phyloP scores from a whole-genome alignment of 2,797 vertebrate species.

The Muraenolepis orangiensis region DNA sequence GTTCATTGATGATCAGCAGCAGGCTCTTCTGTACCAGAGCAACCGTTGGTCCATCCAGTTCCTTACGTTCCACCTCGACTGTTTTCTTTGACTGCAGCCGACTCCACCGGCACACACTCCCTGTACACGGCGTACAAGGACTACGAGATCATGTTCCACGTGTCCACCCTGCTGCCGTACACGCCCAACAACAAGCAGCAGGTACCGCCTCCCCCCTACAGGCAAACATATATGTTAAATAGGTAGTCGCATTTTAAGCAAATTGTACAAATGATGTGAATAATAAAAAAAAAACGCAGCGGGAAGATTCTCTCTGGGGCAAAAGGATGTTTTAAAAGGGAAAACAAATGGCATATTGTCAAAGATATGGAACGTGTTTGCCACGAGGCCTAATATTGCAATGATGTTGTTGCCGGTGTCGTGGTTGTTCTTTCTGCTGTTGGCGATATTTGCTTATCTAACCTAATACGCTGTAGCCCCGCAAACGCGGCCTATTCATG shows the following conservation, averaged over 20 bases:
- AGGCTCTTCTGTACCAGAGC: neutral
- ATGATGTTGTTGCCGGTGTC: neutral
- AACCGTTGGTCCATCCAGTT: neutral
- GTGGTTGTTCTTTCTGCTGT: neutral
- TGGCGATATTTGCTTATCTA: neutral
- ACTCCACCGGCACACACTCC: constrained; percentile 95
- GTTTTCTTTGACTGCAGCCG: too few relatives aligned
- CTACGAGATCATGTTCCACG: constrained; percentile 98
- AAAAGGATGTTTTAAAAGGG: neutral
- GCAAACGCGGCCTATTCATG: neutral
- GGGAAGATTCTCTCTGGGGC: neutral
- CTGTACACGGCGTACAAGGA: constrained; percentile 95
- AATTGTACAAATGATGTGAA: neutral
- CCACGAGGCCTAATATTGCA: neutral
- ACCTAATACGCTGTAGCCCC: neutral
- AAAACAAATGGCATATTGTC: neutral
- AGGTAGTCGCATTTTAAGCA: neutral
- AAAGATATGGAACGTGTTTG: neutral
- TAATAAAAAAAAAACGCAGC: neutral
- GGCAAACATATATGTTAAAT: too few relatives aligned
- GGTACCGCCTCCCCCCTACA: constrained; percentile 64
- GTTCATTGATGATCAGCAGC: too few relatives aligned
- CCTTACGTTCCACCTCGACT: too few relatives aligned
- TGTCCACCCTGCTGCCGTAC: constrained; percentile 94
- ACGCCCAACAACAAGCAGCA: constrained; percentile 98